Conservation (phyloP, 2,888 invertebrate genomes). For the Lamellibrachia satsuma region DNA sequence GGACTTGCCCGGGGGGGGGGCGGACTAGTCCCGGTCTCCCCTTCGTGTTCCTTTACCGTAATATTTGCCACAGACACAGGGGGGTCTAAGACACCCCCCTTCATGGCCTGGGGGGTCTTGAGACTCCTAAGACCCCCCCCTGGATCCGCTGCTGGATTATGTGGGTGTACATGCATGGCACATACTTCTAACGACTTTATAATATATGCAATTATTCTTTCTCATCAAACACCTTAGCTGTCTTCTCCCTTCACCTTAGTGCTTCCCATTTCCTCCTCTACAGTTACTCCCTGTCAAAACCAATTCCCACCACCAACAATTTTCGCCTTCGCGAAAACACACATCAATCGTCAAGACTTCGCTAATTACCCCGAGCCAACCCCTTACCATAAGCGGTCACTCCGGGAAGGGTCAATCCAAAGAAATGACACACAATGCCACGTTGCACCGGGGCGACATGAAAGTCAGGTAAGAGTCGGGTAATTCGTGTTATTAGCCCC, state of each 20-base stretch:
- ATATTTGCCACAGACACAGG: no score
- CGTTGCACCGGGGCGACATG: background rate
- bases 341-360: background rate
- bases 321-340: background rate
- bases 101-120: no score
- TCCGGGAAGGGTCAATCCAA: background rate
- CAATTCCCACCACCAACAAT: background rate
- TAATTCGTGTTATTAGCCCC: constrained; percentile 9
- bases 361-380: background rate
- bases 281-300: background rate
- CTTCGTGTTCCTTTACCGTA: no score
- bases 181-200: background rate
- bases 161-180: background rate
- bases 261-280: constrained; percentile 7
- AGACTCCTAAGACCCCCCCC: no score
- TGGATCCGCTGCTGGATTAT: no score
- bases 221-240: background rate
- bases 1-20: no score
- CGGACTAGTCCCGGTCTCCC: no score
- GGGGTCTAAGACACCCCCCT: no score
- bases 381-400: background rate
- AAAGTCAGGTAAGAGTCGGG: background rate
- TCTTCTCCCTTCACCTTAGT: background rate
- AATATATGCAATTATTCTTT: background rate
- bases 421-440: constrained; percentile 3